Evolutionary conservation across 2,113 vertebrate genomes (phyloP).

Genomic region (Xiphias gladius): DNA sequence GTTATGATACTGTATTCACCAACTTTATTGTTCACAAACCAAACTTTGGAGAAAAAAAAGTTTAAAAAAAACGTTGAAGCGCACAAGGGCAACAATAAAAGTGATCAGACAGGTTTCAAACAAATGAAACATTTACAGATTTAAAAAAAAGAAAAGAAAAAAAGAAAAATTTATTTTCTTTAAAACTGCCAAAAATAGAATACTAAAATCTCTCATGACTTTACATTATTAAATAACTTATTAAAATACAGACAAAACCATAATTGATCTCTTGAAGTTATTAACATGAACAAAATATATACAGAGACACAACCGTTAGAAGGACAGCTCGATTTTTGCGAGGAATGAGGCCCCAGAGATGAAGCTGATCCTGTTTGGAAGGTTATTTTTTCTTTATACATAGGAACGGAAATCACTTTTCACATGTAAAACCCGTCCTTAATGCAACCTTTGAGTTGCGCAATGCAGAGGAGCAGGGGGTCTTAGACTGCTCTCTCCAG

Average conservation of each 20-base stretch:
- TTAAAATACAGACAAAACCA: not conserved
- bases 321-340: constrained; percentile 42
- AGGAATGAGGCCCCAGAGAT: constrained; percentile 60
- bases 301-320: constrained; percentile 43
- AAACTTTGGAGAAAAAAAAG: no score
- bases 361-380: constrained; percentile 75
- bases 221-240: constrained; percentile 16
- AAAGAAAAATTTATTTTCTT: not conserved
- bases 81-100: not conserved
- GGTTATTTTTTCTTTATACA: constrained; percentile 80
- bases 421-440: constrained; percentile 85
- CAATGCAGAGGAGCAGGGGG: constrained; percentile 81
- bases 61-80: no score
- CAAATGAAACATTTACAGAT: no score
- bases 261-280: constrained; percentile 25
- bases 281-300: constrained; percentile 30
- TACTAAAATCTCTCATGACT: not conserved
- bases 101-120: not conserved
- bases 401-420: constrained; percentile 85
- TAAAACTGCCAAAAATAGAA: not conserved
- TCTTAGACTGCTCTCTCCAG: constrained; percentile 76
- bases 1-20: not conserved
- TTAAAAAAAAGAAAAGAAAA: not conserved
- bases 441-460: constrained; percentile 84
- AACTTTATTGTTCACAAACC: not conserved